phyloP scores from a whole-genome alignment of 2,888 invertebrate genomes.

The Tetheella fluctuosa region DNA sequence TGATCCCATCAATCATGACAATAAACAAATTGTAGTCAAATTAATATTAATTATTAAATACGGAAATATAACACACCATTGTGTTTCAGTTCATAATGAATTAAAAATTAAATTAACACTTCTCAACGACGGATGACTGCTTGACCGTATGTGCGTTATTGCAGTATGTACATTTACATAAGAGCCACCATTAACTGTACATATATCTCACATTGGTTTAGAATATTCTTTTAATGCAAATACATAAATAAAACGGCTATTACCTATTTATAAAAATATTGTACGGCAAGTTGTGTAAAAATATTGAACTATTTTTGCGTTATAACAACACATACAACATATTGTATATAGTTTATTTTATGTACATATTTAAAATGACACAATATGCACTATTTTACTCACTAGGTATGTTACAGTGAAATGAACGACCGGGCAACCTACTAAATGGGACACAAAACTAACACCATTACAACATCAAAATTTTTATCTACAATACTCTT shows the following conservation, averaged over 20 bases:
- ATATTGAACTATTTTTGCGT: not conserved
- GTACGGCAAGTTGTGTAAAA: not conserved
- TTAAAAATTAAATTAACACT: not conserved
- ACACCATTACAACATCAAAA: not conserved
- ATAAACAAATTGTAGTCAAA: constrained; percentile 1
- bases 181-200: constrained; percentile 9
- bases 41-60: constrained; percentile 10
- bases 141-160: constrained; percentile 30
- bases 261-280: constrained; percentile 1
- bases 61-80: constrained; percentile 2
- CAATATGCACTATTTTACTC: not conserved
- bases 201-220: not conserved
- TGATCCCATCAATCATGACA: not conserved
- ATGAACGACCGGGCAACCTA: not conserved
- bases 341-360: not conserved
- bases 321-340: not conserved
- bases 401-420: not conserved
- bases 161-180: constrained; percentile 30
- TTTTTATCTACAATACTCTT: not conserved
- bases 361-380: not conserved
- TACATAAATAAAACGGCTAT: not conserved
- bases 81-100: constrained; percentile 10
- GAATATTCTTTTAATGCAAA: not conserved
- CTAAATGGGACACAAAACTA: not conserved
- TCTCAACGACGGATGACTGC: not conserved